Base-by-base conservation (phyloP, 1,140 invertebrate genomes). In the Pogonognathellus flavescens region DNA sequence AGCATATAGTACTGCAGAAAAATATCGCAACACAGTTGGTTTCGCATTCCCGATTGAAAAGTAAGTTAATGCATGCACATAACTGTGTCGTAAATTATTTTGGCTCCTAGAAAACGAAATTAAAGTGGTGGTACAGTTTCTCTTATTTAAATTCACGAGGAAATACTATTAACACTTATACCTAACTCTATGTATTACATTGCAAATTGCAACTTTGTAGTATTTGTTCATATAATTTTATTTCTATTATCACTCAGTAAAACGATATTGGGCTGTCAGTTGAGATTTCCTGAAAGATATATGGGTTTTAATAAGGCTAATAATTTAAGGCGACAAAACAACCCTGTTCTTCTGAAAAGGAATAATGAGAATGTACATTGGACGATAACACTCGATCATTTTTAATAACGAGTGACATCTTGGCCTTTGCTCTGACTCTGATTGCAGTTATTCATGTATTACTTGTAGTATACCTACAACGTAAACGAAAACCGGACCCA, bases 261-360 rank as follows among this genome's bases (percentile, higher is more conserved):
- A 76, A 14, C n/a, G 41, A 76, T 50, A 50, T 49, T 41, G 49
- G 31, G 49, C 16, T 76, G 70, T 76, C 70, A 76, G 13, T 76
- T n/a, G 41, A 76, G 70, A 49, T 76, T 50, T 76, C 31, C n/a
- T 13, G 11, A 76, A 31, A 76, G 70, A 76, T 76, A 76, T 76
- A 76, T 76, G 70, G 16, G 31, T 50, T 76, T 76, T 18, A 76
- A 76, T 76, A 49, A 76, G 70, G 25, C 70, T 76, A 76, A 76
- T 76, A 76, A 49, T 7, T 76, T 76, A 76, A 41, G 49, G 18
- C 70, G 41, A 76, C 70, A 76, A 49, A 66, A 10, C 70, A 76
- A 31, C 16, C 70, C 16, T 14, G 53, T n/a, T n/a, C 16, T 0
- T 49, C 70, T 76, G 70, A 76, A 76, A 59, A 62, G 82, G 59